These are phyloP conservation scores for Crotalus tigris DNA, from an alignment of 2,113 vertebrate genomes.

Conservation along the genomic window DNA sequence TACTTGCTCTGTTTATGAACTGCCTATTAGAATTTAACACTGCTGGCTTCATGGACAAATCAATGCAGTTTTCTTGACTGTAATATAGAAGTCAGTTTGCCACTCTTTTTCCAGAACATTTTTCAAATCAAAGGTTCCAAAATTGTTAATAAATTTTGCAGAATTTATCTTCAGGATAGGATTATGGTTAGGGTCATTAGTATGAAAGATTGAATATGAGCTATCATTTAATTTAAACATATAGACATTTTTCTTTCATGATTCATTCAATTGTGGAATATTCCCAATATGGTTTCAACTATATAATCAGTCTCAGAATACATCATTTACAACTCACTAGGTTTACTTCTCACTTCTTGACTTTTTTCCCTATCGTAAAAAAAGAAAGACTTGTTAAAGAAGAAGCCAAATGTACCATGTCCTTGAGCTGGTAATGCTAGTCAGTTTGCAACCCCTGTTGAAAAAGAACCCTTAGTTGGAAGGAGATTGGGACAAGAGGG, in stretches of 20 bases:
- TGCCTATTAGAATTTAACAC: background rate
- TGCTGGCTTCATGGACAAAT: background rate
- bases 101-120: background rate
- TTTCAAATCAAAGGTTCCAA: background rate
- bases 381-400: background rate
- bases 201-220: background rate
- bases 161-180: background rate
- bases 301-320: background rate
- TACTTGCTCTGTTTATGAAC: background rate
- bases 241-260: background rate
- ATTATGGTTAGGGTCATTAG: background rate
- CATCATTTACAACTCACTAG: background rate
- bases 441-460: background rate
- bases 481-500: background rate
- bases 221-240: background rate
- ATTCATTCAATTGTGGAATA: background rate
- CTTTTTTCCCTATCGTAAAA: background rate
- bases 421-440: background rate
- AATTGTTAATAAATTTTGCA: background rate
- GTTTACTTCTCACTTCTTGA: background rate
- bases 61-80: background rate
- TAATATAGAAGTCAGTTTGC: background rate
- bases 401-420: background rate
- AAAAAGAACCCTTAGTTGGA: background rate
- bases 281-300: background rate